Evolutionary conservation across 2,888 invertebrate genomes (phyloP).

Genomic region (Papilio elwesi): DNA sequence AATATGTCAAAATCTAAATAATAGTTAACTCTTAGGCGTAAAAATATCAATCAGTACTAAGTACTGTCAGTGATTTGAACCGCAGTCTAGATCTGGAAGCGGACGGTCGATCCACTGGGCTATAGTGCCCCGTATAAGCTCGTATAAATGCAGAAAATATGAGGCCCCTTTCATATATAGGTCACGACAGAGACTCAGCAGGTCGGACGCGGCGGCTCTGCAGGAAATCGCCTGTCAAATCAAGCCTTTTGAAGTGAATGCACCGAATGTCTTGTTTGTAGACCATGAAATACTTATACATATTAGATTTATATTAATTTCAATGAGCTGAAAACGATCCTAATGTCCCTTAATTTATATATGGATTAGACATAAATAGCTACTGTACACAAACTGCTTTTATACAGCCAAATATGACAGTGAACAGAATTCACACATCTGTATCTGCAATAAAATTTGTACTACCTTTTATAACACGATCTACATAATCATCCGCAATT

Average conservation of each 20-base stretch:
- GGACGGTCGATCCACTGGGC: not conserved
- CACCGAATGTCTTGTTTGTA: conserved; percentile 41
- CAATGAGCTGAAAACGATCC: no score
- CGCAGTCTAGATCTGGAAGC: not conserved
- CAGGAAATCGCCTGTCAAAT: conserved; percentile 50
- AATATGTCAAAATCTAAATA: no score
- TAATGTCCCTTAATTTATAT: not conserved
- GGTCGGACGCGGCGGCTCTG: conserved; percentile 45
- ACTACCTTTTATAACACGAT: no score
- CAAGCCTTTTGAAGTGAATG: conserved; percentile 46
- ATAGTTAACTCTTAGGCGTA: not conserved
- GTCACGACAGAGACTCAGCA: conserved; percentile 57
- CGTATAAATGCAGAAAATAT: conserved; percentile 54
- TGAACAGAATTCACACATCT: no score
- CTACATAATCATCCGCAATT: conserved; percentile 8
- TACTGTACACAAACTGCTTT: not conserved
- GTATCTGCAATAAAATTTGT: no score
- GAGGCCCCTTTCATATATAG: conserved; percentile 64
- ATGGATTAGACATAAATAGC: not conserved
- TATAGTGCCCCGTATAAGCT: conserved; percentile 7
- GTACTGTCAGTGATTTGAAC: not conserved
- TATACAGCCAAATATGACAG: no score
- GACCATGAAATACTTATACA: conserved; percentile 25
- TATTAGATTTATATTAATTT: not conserved
- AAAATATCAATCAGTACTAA: not conserved